These are phyloP conservation scores for Trichosurus vulpecula DNA, from an alignment of 2,797 vertebrate genomes.

Conservation along the genomic window DNA sequence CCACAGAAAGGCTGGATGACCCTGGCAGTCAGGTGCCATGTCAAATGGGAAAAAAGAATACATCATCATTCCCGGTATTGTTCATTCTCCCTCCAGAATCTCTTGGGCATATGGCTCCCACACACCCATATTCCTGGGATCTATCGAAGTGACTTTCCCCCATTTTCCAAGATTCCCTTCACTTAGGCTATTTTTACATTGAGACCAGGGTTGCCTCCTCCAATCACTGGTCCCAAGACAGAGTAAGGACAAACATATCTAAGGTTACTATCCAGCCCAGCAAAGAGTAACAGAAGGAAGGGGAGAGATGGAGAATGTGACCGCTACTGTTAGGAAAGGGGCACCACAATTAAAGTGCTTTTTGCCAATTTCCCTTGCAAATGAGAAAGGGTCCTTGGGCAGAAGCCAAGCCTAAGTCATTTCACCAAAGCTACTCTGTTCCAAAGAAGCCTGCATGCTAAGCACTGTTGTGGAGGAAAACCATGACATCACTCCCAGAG, in stretches of 20 bases:
- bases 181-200: slow-evolving; percentile 27
- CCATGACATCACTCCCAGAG: slow-evolving; percentile 70
- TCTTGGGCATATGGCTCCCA: slow-evolving; percentile 2
- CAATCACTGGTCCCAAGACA: slow-evolving; percentile 41
- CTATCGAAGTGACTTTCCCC: neutral
- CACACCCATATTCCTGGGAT: slow-evolving; percentile 1
- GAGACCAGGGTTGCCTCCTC: slow-evolving; percentile 44
- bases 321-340: slow-evolving; percentile 50
- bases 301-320: slow-evolving; percentile 45
- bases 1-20: neutral
- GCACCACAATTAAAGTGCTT: slow-evolving; percentile 26
- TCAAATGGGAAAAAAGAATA: slow-evolving; percentile 49
- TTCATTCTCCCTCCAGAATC: slow-evolving; percentile 18
- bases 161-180: neutral
- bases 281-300: slow-evolving; percentile 27
- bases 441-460: slow-evolving; percentile 65
- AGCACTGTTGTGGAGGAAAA: slow-evolving; percentile 58
- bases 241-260: slow-evolving; percentile 19
- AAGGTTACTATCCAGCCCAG: slow-evolving; percentile 17
- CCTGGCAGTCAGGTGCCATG: slow-evolving; percentile 36
- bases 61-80: slow-evolving; percentile 35
- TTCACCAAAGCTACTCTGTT: slow-evolving; percentile 50
- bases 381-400: slow-evolving; percentile 44
- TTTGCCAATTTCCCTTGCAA: slow-evolving; percentile 44
- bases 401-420: slow-evolving; percentile 55